A percentile compares a stretch with the other conserved stretches of the same genome.
These are phyloP conservation scores for Pogona vitticeps DNA, from an alignment of 2,113 vertebrate genomes.

Conservation along the genomic window DNA sequence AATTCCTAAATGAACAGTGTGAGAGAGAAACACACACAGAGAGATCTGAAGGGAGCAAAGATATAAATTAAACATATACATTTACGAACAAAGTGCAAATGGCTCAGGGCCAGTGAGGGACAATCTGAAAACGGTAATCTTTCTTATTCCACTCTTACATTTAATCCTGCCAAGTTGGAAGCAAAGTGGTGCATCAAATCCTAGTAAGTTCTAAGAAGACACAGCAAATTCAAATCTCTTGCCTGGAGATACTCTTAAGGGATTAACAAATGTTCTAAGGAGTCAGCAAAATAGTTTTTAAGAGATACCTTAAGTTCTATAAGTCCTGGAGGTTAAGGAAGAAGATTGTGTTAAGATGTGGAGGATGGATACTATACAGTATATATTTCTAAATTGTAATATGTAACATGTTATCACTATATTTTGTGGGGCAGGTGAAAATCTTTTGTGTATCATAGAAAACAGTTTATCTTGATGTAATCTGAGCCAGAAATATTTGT, in stretches of 20 bases:
- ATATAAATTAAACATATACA: neutral
- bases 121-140: neutral
- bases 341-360: neutral
- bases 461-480: neutral
- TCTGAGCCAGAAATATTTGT: neutral
- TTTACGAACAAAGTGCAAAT: neutral
- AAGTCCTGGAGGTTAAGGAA: neutral
- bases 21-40: neutral
- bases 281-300: neutral
- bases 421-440: neutral
- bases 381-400: neutral
- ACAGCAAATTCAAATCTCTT: neutral
- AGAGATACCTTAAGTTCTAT: neutral
- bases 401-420: neutral
- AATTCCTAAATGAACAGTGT: neutral
- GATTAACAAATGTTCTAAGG: constrained; percentile 21
- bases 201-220: neutral
- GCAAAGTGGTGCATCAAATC: neutral
- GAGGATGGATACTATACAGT: neutral
- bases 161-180: neutral
- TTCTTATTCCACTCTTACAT: neutral
- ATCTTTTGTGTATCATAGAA: neutral
- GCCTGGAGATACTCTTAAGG: neutral
- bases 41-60: neutral
- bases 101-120: neutral